phyloP scores from a whole-genome alignment of 2,888 invertebrate genomes.

The Deroplatys truncata region DNA sequence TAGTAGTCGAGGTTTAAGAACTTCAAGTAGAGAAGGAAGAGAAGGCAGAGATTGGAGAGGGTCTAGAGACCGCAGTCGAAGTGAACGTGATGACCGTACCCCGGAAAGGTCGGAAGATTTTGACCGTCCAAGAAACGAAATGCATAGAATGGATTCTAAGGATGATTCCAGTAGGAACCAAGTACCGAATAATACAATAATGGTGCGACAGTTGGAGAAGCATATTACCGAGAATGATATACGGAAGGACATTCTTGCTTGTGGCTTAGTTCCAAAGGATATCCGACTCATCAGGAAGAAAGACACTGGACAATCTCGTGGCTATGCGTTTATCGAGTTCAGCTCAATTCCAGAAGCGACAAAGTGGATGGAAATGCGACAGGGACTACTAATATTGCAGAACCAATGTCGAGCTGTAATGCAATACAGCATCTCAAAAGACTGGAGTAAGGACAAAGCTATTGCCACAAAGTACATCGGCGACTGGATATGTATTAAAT shows the following conservation, averaged over 20 bases:
- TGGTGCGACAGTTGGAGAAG: constrained; percentile 68
- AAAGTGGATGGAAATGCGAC: constrained; percentile 88
- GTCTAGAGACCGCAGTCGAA: neutral
- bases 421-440: constrained; percentile 62
- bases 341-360: constrained; percentile 80
- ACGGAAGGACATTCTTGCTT: constrained; percentile 68
- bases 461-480: neutral
- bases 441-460: neutral
- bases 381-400: constrained; percentile 69
- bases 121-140: neutral
- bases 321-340: constrained; percentile 94
- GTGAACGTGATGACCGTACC: neutral
- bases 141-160: neutral
- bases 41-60: constrained; percentile 14
- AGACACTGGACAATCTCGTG: constrained; percentile 82
- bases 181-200: constrained; percentile 65
- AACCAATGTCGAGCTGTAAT: constrained; percentile 68
- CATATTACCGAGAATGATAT: constrained; percentile 79
- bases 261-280: constrained; percentile 71
- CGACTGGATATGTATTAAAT: constrained; percentile 50
- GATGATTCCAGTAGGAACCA: constrained; percentile 53
- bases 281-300: constrained; percentile 78
- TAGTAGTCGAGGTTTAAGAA: neutral
- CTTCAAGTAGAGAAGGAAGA: neutral
- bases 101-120: neutral